Percentiles rank a stretch among this genome's conserved stretches.
phyloP scores from a whole-genome alignment of 1,140 invertebrate genomes.

The Caerostris darwini region DNA sequence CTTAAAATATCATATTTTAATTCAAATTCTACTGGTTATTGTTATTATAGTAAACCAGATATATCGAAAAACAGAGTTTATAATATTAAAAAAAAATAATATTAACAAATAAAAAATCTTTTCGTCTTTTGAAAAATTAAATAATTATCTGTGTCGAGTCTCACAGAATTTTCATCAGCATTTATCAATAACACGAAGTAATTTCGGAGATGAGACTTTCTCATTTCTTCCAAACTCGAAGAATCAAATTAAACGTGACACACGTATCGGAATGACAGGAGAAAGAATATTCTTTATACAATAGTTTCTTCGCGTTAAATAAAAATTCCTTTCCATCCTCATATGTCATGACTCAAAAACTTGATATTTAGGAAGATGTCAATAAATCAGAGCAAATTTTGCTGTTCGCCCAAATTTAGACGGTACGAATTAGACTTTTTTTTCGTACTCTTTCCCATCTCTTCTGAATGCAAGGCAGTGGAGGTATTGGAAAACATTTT shows the following conservation, averaged over 20 bases:
- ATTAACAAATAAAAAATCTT: background rate
- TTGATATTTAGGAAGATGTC: conserved; percentile 63
- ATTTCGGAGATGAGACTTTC: conserved; percentile 8
- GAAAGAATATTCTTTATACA: background rate
- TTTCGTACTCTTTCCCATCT: background rate
- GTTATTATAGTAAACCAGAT: too few relatives aligned
- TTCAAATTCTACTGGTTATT: too few relatives aligned
- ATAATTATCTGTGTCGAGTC: background rate
- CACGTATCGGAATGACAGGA: background rate
- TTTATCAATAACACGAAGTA: conserved; percentile 6
- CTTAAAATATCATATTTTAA: too few relatives aligned
- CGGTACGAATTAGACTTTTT: background rate
- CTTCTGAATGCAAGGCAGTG: background rate
- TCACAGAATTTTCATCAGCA: background rate
- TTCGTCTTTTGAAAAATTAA: background rate
- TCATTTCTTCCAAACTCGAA: background rate
- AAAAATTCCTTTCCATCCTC: conserved; percentile 20
- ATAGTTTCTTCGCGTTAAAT: background rate
- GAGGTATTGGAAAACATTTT: conserved; percentile 67
- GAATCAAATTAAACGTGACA: conserved; percentile 46
- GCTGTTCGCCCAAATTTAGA: conserved; percentile 31
- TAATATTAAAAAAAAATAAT: too few relatives aligned
- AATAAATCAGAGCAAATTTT: conserved; percentile 41
- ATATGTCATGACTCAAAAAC: conserved; percentile 30
- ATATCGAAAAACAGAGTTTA: too few relatives aligned